Evolutionary conservation across 2,113 vertebrate species (phyloP).

Genomic region (Antennarius striatus): DNA sequence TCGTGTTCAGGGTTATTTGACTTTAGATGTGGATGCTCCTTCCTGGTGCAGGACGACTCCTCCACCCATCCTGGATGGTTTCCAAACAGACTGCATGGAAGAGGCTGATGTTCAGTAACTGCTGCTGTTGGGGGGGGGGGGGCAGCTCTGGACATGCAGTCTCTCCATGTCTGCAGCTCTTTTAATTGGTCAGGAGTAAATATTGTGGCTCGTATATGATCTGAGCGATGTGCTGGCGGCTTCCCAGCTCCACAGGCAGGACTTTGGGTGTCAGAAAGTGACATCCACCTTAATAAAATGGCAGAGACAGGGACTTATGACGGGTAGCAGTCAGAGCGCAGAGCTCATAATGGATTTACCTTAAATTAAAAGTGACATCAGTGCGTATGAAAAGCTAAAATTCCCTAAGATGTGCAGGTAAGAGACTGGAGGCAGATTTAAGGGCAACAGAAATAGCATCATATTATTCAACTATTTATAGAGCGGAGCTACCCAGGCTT

Average conservation of each 20-base stretch:
- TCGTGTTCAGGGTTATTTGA: not conserved
- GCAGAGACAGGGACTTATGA: conserved; percentile 5
- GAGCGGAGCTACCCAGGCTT: not conserved
- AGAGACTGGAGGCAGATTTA: not conserved
- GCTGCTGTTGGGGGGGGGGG: too few species aligned
- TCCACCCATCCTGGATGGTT: conserved; percentile 7
- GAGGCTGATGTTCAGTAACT: conserved; percentile 9
- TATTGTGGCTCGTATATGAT: conserved; percentile 42
- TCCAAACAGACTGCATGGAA: conserved; percentile 12
- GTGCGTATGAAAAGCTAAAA: not conserved
- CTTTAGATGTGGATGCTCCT: too few species aligned
- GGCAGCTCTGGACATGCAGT: conserved; percentile 18
- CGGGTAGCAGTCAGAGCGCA: not conserved
- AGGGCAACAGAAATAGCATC: not conserved
- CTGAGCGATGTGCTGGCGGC: conserved; percentile 16
- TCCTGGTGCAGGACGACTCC: too few species aligned
- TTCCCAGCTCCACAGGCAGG: conserved; percentile 3
- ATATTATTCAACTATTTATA: conserved; percentile 11
- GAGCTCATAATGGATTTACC: conserved; percentile 12
- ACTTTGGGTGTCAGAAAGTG: conserved; percentile 20
- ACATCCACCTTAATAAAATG: conserved; percentile 39
- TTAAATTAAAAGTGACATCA: not conserved
- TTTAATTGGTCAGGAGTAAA: conserved; percentile 47
- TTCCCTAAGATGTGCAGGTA: too few species aligned
- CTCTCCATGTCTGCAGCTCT: conserved; percentile 27